Evolutionary conservation across 2,113 vertebrate genomes (phyloP).

Genomic region (Platysteira castanea): DNA sequence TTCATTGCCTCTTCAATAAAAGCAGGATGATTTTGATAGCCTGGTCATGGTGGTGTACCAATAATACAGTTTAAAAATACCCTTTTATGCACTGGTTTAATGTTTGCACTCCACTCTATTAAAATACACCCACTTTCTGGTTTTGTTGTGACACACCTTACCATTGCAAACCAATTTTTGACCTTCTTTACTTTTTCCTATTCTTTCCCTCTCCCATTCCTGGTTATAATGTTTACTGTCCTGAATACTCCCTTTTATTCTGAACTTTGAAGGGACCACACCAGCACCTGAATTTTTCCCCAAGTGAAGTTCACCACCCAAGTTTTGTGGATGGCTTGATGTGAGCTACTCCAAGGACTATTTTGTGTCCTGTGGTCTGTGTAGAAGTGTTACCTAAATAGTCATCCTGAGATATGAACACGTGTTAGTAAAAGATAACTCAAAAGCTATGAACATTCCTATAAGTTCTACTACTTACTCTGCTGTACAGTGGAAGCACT

Average conservation of each 20-base stretch:
- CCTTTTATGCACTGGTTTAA: not conserved
- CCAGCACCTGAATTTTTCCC: not conserved
- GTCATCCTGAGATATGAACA: not conserved
- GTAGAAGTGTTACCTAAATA: not conserved
- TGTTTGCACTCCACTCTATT: not conserved
- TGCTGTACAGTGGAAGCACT: not conserved
- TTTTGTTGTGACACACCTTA: not conserved
- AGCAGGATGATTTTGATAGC: not conserved
- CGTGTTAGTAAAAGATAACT: not conserved
- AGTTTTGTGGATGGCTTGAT: not conserved
- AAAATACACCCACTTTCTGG: not conserved
- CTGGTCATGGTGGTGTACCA: not conserved
- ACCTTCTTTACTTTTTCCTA: not conserved
- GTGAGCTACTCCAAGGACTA: not conserved
- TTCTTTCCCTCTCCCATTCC: not conserved
- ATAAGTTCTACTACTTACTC: not conserved
- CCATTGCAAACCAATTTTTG: not conserved
- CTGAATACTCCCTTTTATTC: not conserved
- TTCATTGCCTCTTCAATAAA: not conserved
- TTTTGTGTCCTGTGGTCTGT: not conserved
- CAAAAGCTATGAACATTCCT: not conserved
- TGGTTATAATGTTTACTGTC: not conserved
- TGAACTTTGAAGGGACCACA: not conserved
- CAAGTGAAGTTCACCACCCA: not conserved
- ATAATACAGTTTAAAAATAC: not conserved